Percentiles rank a stretch among this genome's conserved stretches.
Conservation (phyloP, 53 echinoderm and acorn worm genomes). For the Antedon mediterranea region DNA sequence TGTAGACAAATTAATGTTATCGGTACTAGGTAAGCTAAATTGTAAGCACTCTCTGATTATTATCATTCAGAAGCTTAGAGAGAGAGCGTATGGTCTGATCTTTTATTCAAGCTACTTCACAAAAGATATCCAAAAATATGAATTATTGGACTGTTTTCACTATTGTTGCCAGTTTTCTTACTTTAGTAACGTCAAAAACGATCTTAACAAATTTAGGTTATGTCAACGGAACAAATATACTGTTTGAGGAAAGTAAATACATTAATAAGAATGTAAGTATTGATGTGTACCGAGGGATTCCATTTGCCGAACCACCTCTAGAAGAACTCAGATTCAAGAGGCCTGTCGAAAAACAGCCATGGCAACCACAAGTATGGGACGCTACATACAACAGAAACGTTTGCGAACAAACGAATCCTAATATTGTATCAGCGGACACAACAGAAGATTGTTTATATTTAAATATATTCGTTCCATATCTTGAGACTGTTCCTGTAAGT, state of each 20-base stretch:
- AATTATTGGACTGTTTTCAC: not conserved
- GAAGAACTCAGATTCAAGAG: conserved; percentile 40
- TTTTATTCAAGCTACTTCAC: too few species aligned
- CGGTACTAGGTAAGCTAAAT: too few species aligned
- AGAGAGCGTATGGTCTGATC: too few species aligned
- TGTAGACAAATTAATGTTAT: too few species aligned
- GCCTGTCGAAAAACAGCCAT: conserved; percentile 30
- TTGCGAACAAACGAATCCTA: conserved; percentile 45
- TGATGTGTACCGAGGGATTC: conserved; percentile 23
- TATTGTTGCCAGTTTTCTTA: not conserved
- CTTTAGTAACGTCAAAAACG: not conserved
- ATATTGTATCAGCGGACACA: conserved; percentile 21
- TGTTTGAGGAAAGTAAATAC: not conserved
- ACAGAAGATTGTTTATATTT: conserved; percentile 69
- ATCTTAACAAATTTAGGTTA: not conserved
- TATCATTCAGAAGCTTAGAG: too few species aligned
- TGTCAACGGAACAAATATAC: not conserved
- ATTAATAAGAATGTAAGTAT: not conserved
- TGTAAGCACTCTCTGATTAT: too few species aligned
- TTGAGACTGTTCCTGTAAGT: conserved; percentile 37
- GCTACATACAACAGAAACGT: conserved; percentile 34
- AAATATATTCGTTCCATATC: conserved; percentile 62
- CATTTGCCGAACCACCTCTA: conserved; percentile 56
- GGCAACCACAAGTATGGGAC: conserved; percentile 28
- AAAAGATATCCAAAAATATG: not conserved